These are phyloP conservation scores for Caenorhabditis virilis DNA, from an alignment of 2,888 invertebrate genomes.

Conservation along the genomic window DNA sequence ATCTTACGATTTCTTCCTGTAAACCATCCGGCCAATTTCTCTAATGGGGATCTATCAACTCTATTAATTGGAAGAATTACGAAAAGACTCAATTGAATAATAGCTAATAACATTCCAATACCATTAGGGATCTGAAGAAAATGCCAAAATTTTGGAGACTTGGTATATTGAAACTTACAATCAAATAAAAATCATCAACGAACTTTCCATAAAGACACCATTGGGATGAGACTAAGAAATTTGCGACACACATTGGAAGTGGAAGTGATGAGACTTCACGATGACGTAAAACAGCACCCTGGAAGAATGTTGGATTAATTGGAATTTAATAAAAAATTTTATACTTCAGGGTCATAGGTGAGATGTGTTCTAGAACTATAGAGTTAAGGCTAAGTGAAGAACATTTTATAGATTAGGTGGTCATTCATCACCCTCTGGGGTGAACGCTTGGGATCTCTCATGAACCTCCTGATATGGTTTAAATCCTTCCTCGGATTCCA, in stretches of 20 bases:
- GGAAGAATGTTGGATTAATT: constrained; percentile 56
- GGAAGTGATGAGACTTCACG: constrained; percentile 85
- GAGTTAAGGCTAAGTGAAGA: too few species aligned
- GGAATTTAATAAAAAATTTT: not conserved
- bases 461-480: too few species aligned
- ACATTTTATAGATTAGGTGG: too few species aligned
- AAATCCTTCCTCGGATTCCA: too few species aligned
- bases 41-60: constrained; percentile 24
- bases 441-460: too few species aligned
- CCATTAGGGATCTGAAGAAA: too few species aligned
- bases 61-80: constrained; percentile 75
- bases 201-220: constrained; percentile 84
- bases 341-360: too few species aligned
- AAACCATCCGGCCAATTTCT: constrained; percentile 32
- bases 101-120: constrained; percentile 78
- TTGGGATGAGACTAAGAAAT: constrained; percentile 80
- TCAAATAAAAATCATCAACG: constrained; percentile 78
- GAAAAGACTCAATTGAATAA: constrained; percentile 80
- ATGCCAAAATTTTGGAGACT: too few species aligned
- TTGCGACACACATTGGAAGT: constrained; percentile 84
- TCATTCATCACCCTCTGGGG: too few species aligned
- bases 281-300: constrained; percentile 80
- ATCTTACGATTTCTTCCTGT: too few species aligned
- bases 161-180: too few species aligned
- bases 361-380: too few species aligned